Percentiles rank a stretch among this genome's conserved stretches.
Conservation (phyloP, 2,888 invertebrate genomes). For the Heteromurus nitidus region DNA sequence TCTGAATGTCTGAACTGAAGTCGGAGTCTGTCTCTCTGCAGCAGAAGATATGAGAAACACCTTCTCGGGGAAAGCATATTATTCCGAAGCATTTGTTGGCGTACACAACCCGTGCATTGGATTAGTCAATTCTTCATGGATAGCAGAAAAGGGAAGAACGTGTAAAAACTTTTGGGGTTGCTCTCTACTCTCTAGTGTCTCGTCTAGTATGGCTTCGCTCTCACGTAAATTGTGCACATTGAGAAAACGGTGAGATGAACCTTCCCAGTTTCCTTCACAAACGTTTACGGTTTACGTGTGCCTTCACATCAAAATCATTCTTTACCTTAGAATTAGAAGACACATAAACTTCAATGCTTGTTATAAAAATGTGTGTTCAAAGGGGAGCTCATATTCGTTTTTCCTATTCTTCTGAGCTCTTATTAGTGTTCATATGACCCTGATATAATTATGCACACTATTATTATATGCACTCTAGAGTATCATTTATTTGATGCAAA, state of each 20-base stretch:
- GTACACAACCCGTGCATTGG: neutral
- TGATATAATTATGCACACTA: no score
- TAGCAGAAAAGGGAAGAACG: constrained; percentile 16
- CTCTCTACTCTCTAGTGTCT: neutral
- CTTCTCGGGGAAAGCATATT: neutral
- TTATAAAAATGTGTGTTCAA: no score
- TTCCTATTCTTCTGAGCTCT: no score
- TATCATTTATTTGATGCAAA: neutral
- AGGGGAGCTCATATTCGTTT: no score
- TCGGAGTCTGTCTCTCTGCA: no score
- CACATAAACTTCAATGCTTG: no score
- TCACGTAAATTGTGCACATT: neutral
- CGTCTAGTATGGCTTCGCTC: neutral
- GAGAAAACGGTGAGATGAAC: neutral
- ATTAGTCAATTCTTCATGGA: constrained; percentile 18
- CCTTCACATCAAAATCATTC: neutral
- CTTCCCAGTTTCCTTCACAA: neutral
- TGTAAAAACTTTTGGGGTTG: no score
- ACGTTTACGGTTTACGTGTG: no score
- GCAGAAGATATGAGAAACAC: no score
- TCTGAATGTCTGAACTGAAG: no score
- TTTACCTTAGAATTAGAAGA: neutral
- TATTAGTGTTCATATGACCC: no score
- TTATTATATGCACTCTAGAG: no score
- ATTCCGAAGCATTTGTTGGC: neutral